Evolutionary conservation across 2,797 vertebrate genomes (phyloP).

Genomic region (Pantherophis alleghaniensis): DNA sequence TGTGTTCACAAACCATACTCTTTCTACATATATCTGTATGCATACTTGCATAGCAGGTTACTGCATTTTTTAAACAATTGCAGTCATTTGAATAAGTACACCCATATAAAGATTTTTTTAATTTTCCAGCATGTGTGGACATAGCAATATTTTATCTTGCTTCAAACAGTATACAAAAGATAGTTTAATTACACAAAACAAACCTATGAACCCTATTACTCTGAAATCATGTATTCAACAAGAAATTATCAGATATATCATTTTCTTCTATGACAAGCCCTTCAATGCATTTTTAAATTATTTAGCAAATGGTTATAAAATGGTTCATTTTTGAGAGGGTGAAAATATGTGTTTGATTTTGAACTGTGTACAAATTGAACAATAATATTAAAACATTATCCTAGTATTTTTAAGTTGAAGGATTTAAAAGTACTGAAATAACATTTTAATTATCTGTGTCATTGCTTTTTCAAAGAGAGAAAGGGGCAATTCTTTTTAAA

Average conservation of each 20-base stretch:
- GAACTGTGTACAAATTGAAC: slow-evolving; percentile 45
- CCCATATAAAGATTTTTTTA: background rate
- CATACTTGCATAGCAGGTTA: background rate
- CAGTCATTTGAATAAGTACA: background rate
- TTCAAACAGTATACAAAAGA: background rate
- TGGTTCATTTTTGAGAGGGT: slow-evolving; percentile 13
- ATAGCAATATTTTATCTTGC: background rate
- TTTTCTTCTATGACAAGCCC: slow-evolving; percentile 13
- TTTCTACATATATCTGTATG: background rate
- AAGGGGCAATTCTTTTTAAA: background rate
- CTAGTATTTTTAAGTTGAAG: slow-evolving; percentile 8
- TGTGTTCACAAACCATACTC: background rate
- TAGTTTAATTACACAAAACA: background rate
- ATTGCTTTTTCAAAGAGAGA: slow-evolving; percentile 41
- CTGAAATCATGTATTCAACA: background rate
- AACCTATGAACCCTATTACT: background rate
- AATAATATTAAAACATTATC: slow-evolving; percentile 34
- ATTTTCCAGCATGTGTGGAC: background rate
- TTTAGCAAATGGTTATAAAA: slow-evolving; percentile 29
- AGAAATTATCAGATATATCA: background rate
- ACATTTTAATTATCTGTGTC: slow-evolving; percentile 9
- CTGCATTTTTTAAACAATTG: background rate
- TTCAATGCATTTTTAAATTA: background rate
- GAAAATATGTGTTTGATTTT: background rate
- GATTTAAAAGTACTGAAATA: background rate